phyloP scores from a whole-genome alignment of 2,113 vertebrate species.

The Stictonetta naevosa region DNA sequence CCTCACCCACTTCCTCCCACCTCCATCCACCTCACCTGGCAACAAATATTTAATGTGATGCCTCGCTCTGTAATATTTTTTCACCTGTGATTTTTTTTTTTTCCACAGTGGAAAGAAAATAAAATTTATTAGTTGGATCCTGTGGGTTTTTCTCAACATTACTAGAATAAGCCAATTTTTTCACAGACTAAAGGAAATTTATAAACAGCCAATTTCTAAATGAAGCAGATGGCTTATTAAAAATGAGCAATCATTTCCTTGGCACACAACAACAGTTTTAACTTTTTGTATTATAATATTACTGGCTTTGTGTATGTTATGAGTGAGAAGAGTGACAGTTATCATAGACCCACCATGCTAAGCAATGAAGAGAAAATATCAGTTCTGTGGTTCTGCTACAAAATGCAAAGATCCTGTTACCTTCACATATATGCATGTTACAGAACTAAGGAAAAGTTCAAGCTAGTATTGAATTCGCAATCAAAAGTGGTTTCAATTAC shows the following conservation, averaged over 20 bases:
- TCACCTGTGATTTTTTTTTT: background rate
- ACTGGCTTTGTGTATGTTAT: background rate
- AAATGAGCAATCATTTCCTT: constrained; percentile 65
- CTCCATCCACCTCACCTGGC: background rate
- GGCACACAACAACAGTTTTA: constrained; percentile 10
- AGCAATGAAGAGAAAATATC: background rate
- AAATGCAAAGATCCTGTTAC: background rate
- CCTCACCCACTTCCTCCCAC: background rate
- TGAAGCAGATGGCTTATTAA: constrained; percentile 68
- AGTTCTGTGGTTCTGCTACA: background rate
- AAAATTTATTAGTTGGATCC: constrained; percentile 11
- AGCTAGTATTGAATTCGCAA: background rate
- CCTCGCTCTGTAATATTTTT: background rate
- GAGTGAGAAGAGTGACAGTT: constrained; percentile 1
- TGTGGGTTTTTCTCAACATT: background rate
- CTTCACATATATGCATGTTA: background rate
- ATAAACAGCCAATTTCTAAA: constrained; percentile 62
- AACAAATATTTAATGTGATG: background rate
- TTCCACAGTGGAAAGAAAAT: background rate
- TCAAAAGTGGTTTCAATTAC: background rate
- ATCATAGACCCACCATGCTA: background rate
- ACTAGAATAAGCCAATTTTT: constrained; percentile 22
- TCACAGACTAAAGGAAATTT: constrained; percentile 42
- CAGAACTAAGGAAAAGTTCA: background rate
- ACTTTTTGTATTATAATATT: constrained; percentile 36